phyloP scores from a whole-genome alignment of 2,113 vertebrate species.

The Cyanoderma ruficeps region DNA sequence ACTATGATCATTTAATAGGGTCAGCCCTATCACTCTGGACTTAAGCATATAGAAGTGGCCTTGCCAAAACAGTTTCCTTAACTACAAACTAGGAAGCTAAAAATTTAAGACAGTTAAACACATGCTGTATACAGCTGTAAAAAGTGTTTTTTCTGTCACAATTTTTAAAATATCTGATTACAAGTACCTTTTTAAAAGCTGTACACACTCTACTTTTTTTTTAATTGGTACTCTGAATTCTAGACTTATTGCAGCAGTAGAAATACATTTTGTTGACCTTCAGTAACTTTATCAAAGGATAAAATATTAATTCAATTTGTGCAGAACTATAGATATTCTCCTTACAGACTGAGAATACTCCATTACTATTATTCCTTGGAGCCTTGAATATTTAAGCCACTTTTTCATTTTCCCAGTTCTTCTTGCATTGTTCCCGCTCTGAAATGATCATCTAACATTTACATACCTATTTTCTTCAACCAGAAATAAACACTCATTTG shows the following conservation, averaged over 20 bases:
- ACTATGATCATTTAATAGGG: constrained; percentile 32
- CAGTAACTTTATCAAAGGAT: not conserved
- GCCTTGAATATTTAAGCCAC: not conserved
- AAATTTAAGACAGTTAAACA: not conserved
- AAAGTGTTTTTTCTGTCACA: not conserved
- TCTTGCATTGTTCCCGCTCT: not conserved
- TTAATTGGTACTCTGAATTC: not conserved
- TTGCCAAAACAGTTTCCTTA: constrained; percentile 10
- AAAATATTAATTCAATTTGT: not conserved
- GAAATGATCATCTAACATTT: not conserved
- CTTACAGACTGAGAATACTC: not conserved
- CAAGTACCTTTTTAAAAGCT: not conserved
- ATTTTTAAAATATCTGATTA: not conserved
- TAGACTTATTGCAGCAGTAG: not conserved
- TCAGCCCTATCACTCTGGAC: constrained; percentile 5
- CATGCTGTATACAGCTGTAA: not conserved
- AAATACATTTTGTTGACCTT: not conserved
- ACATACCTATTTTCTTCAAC: not conserved
- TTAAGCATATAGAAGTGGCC: not conserved
- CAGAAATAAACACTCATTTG: not conserved
- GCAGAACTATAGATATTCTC: not conserved
- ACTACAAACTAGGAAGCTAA: not conserved
- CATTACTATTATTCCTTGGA: not conserved
- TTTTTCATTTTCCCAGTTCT: not conserved
- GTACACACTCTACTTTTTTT: not conserved